Conservation (phyloP, 2,888 invertebrate species). For the Meghimatium bilineatum region DNA sequence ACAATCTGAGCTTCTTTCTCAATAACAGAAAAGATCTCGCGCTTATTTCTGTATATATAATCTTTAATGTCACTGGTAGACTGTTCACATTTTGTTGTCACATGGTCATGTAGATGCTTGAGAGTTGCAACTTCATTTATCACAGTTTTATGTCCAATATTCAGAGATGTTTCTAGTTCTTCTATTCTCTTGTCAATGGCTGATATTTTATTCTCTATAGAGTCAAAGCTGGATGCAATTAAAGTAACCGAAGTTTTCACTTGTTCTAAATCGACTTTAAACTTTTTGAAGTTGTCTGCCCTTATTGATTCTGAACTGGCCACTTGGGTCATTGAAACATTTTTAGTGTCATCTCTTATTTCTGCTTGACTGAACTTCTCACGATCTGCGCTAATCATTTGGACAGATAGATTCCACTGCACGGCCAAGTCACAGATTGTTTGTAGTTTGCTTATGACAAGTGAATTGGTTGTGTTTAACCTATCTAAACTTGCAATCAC, state of each 20-base stretch:
- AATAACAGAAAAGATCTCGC: neutral
- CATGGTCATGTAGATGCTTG: neutral
- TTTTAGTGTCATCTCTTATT: neutral
- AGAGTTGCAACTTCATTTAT: neutral
- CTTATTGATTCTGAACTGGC: too few relatives aligned
- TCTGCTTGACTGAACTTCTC: neutral
- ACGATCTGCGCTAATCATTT: neutral
- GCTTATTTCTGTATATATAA: constrained; percentile 3
- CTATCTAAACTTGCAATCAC: neutral
- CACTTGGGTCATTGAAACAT: neutral
- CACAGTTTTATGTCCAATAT: neutral
- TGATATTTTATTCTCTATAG: neutral
- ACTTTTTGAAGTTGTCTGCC: too few relatives aligned
- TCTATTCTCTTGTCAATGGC: neutral
- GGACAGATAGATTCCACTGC: neutral
- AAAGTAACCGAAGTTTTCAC: too few relatives aligned
- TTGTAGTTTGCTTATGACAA: neutral
- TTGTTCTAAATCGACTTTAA: too few relatives aligned
- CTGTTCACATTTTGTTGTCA: neutral
- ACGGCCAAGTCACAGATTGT: too few relatives aligned
- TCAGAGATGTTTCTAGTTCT: neutral
- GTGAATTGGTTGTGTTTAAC: neutral
- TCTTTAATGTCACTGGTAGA: neutral
- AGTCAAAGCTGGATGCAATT: neutral
- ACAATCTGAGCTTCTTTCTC: constrained; percentile 17